Base-by-base conservation (phyloP, 2,797 vertebrate species). In the Cossypha polioptera region DNA sequence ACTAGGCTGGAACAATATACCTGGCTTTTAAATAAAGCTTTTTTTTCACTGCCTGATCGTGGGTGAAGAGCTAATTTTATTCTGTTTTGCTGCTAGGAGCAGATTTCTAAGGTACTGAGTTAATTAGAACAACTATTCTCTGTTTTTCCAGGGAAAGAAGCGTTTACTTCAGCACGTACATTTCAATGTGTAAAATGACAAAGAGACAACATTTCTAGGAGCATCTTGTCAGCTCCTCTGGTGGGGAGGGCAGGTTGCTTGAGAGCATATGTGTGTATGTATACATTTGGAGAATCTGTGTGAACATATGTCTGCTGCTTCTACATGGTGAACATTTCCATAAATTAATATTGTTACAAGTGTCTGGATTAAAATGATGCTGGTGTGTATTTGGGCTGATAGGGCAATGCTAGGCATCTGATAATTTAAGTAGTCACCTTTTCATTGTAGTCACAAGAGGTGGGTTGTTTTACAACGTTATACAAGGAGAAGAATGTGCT, bases 1-100 rank as follows among this genome's bases (percentile, higher is more conserved):
- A 7, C 26, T 95, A 90, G 24, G 48, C 57, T 95, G 92, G 83
- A 95, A 79, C 88, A 85, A 67, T 88, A 53, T 82, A 94, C 59
- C 86, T 94, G 80, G 67, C 71, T 57, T 88, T 76, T 73, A 91
- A 95, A 67, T 73, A 81, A 69, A 76, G 36, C 12, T 62, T 47
- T 88, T 63, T 86, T 88, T 86, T 91, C 31, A 26, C 36, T 88
- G 88, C 31, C 33, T 31, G 42, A 28, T 73, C 20, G 5, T 66
- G 69, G 67, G 25, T 50, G 63, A 93, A 86, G 62, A 86, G 40
- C 71, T 86, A 10, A 62, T 93, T 95, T 90, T 88, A 45, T 26
- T 90, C 73, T 81, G 36, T 55, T 93, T 79, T 92, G 74, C 51
- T 16, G 7, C 73, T 82, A 76, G 59, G 74, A 79, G 26, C 1